These are phyloP conservation scores for Ictalurus furcatus DNA, from an alignment of 2,113 vertebrate species.

Conservation along the genomic window DNA sequence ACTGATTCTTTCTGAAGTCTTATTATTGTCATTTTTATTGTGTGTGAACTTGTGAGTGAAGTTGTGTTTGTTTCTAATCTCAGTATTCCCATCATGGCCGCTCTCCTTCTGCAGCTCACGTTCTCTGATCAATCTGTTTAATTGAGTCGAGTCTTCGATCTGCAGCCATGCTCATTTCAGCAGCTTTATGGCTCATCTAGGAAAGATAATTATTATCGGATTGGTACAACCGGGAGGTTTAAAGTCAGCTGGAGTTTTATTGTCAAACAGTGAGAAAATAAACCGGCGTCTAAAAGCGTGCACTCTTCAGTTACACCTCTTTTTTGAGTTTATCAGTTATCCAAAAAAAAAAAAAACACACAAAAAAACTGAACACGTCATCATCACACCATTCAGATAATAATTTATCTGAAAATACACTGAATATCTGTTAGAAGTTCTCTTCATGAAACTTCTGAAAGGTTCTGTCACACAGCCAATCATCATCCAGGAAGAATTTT, in stretches of 20 bases:
- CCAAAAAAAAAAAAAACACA: neutral
- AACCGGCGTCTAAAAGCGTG: neutral
- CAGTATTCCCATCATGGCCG: slow-evolving; percentile 4
- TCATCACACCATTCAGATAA: neutral
- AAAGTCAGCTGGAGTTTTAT: slow-evolving; percentile 40
- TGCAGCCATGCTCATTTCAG: slow-evolving; percentile 39
- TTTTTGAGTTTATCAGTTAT: neutral
- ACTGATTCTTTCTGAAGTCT: neutral
- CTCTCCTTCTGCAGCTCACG: slow-evolving; percentile 10
- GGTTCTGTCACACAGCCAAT: neutral
- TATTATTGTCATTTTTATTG: neutral
- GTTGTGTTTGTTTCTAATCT: slow-evolving; percentile 10
- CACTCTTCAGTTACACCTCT: slow-evolving; percentile 11
- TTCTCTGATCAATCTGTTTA: slow-evolving; percentile 53
- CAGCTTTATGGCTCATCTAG: slow-evolving; percentile 43
- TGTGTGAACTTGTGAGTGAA: neutral
- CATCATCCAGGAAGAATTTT: neutral
- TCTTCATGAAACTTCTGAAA: neutral
- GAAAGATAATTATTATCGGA: slow-evolving; percentile 52
- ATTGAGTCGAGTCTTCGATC: slow-evolving; percentile 53
- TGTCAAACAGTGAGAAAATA: slow-evolving; percentile 26
- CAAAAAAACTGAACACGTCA: neutral
- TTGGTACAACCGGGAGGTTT: slow-evolving; percentile 43
- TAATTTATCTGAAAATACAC: neutral
- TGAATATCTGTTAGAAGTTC: neutral